These are phyloP conservation scores for Venustoraphidia nigricollis DNA, from an alignment of 2,888 invertebrate species.

Conservation along the genomic window DNA sequence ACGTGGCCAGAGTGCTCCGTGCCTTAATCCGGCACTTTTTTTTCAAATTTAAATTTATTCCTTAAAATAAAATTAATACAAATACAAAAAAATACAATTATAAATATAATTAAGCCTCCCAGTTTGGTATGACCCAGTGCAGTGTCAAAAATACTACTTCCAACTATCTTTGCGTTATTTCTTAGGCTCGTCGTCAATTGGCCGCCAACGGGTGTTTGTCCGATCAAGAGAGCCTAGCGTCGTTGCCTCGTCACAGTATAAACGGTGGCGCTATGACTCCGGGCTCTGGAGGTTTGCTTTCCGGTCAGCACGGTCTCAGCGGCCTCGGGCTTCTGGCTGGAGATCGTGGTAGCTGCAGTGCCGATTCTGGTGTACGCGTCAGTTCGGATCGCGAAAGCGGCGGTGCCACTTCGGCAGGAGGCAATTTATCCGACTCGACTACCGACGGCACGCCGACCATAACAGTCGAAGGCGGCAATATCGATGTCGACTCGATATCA, in stretches of 20 bases:
- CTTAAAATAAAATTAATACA: too few relatives aligned
- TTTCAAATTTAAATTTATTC: too few relatives aligned
- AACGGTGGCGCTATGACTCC: conserved; percentile 49
- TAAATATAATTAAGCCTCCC: neutral
- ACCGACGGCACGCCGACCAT: conserved; percentile 55
- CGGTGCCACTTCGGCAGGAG: conserved; percentile 67
- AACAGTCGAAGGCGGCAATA: conserved; percentile 38
- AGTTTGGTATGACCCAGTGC: too few relatives aligned
- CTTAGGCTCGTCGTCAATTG: conserved; percentile 56
- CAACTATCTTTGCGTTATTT: neutral
- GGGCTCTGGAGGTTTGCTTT: conserved; percentile 33
- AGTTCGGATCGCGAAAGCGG: conserved; percentile 69
- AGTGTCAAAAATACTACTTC: too few relatives aligned
- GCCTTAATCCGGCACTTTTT: neutral
- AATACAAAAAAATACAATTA: too few relatives aligned
- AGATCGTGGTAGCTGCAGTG: conserved; percentile 72
- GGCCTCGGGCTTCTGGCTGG: conserved; percentile 35
- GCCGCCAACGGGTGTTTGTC: conserved; percentile 64
- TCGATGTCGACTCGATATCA: conserved; percentile 55
- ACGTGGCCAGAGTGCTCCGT: too few relatives aligned
- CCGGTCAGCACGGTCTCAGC: conserved; percentile 28
- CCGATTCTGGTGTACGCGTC: conserved; percentile 72
- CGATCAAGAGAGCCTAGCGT: conserved; percentile 69
- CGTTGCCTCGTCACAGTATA: conserved; percentile 41
- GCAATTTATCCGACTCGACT: conserved; percentile 66